Conservation (phyloP, 1,140 invertebrate species). For the Apis florea region DNA sequence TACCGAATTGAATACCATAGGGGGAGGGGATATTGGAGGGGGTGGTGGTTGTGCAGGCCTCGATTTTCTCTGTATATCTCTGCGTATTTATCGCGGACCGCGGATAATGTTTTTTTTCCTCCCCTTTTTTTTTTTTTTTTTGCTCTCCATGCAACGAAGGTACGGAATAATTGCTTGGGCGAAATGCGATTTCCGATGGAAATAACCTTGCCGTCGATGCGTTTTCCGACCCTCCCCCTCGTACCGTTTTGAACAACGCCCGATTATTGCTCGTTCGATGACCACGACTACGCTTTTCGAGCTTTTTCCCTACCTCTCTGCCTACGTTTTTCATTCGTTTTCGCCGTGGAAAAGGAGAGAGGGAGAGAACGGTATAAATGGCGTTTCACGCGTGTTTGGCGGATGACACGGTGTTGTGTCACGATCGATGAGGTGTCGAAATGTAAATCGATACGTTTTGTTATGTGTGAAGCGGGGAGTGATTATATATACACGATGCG, state of each 20-base stretch:
- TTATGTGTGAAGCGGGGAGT: background rate
- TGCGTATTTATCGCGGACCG: slow-evolving; percentile 17
- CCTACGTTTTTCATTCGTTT: background rate
- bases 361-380: background rate
- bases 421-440: background rate
- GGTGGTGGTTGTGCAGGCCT: background rate
- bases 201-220: slow-evolving; percentile 22
- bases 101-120: background rate
- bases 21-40: too few species aligned
- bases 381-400: slow-evolving; percentile 12
- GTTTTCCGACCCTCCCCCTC: too few species aligned
- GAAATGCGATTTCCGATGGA: slow-evolving; percentile 43
- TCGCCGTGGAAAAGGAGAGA: background rate
- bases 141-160: background rate
- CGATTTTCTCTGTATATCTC: slow-evolving; percentile 31
- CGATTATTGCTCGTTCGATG: slow-evolving; percentile 27
- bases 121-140: background rate
- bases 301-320: background rate
- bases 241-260: background rate
- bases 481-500: background rate
- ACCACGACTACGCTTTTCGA: background rate
- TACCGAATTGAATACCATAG: slow-evolving; percentile 55
- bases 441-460: slow-evolving; percentile 16
- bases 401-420: background rate
- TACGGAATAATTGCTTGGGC: slow-evolving; percentile 22